Base-by-base conservation (phyloP, 2,888 invertebrate genomes). In the Clistopyga incitator region DNA sequence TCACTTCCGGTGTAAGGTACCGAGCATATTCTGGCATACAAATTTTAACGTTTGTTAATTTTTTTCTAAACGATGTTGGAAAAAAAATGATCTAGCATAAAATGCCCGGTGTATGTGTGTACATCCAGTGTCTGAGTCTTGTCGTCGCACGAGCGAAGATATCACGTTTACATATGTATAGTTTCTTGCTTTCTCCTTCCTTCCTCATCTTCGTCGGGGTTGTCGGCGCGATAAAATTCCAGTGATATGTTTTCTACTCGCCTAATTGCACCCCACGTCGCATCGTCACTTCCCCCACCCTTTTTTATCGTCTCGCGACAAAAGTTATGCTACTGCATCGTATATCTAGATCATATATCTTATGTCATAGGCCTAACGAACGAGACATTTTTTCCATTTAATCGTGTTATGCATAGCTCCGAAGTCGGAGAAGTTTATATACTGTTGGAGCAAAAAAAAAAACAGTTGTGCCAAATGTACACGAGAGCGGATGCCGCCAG, bases 201-300 rank as follows among this genome's bases (percentile, higher is more conserved):
- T 70, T 76, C 18, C 67, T 77, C 52, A 20, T 68, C 13, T 56
- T 59, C 68, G 52, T 76, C 76, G 68, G 45, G 77, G 59, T 68
- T 59, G 78, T 59, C 68, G 68, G 20, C 18, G 68, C 78, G 75
- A 82, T 82, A 70, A 82, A 78, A 82, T 82, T 79, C 59, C 74
- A 75, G 75, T 78, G 67, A 77, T 72, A 77, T 79, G 82, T 82
- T 82, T 78, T 54, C 25, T 67, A 42, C 82, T 23, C 54, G 74
- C 18, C 78, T 82, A 82, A 82, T 82, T 82, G 82, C 78, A 64
- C 78, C 74, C 68, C 82, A 68, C 72, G 68, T 47, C 25, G 47
- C 18, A 70, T 78, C 82, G 67, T 74, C 78, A 75, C 78, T 75
- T 75, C 68, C 45, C 70, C 54, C 64, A 47, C 64, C 13, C 54